These are phyloP conservation scores for Phengaris alcon DNA, from an alignment of 2,888 invertebrate genomes.

Conservation along the genomic window DNA sequence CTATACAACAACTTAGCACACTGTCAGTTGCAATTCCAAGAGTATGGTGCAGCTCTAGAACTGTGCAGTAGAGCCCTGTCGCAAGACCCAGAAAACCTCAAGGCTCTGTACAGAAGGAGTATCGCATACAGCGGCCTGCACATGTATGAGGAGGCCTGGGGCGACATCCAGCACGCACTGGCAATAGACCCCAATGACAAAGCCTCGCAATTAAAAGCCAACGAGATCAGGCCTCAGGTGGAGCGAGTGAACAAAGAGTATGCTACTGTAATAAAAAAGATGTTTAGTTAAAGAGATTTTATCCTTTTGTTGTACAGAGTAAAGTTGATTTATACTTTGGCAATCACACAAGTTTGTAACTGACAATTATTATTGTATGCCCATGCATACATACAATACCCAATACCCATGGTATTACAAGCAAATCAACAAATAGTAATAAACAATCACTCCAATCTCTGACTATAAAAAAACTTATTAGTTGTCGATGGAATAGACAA, in stretches of 20 bases:
- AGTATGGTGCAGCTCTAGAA: slow-evolving; percentile 82
- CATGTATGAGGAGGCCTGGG: slow-evolving; percentile 83
- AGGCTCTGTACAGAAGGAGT: slow-evolving; percentile 92
- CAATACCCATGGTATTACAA: background rate
- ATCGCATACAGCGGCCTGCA: slow-evolving; percentile 83
- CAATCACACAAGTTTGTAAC: background rate
- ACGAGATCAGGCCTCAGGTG: slow-evolving; percentile 75
- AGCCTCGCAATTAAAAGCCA: slow-evolving; percentile 80
- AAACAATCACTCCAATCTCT: no score
- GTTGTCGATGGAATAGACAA: background rate
- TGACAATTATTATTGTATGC: no score
- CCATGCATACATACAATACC: no score
- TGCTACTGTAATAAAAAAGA: slow-evolving; percentile 78
- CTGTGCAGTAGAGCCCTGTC: slow-evolving; percentile 88
- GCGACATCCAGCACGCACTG: slow-evolving; percentile 76
- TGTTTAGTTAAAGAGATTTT: slow-evolving; percentile 59
- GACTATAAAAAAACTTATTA: background rate
- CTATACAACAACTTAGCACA: slow-evolving; percentile 91
- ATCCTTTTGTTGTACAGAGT: background rate
- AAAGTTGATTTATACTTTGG: background rate
- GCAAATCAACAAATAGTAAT: no score
- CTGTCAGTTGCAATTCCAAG: slow-evolving; percentile 85
- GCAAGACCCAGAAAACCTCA: slow-evolving; percentile 87
- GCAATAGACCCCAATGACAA: slow-evolving; percentile 83
- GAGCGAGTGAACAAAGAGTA: slow-evolving; percentile 81